Base-by-base conservation (phyloP, 2,113 vertebrate species). In the Platycercus adscitus region DNA sequence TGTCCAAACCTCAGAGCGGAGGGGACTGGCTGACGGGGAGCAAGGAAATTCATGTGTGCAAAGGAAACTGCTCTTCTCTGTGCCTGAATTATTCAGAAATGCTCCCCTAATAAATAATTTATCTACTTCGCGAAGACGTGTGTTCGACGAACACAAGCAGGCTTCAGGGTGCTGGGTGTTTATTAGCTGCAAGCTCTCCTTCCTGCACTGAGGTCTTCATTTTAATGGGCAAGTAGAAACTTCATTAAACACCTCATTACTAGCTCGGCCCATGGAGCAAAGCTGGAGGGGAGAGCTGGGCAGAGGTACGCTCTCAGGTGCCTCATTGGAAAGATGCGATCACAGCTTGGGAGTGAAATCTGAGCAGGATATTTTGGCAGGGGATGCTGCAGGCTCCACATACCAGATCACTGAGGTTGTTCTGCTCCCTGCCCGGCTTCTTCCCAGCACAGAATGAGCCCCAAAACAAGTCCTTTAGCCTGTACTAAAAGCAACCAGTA, bases 291-390 rank as follows among this genome's bases (percentile, higher is more conserved):
- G 25, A 61, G 63, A 43, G 85, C 52, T 0, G 3, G 79, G 35
- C 55, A 53, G 44, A 58, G 64, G 49, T 5, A 26, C 2, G 0
- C 25, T 17, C 44, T 4, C 72, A 12, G 60, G 37, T 60, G 65
- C 68, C 71, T 26, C 0, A 0, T 7, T 0, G 1, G 81, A 46
- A 77, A 46, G 72, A 11, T 1, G 47, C 0, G 2, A 12, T 78
- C 35, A 1, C 47, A 3, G 65, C 52, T 39, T 35, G 35, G 35
- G 43, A 87, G 15, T 2, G 4, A 18, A n/a, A 46, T 15, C 23
- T 6, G 31, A 25, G 18, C 63, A 52, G 11, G 31, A 29, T 0
- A 2, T 28, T 82, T n/a, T 8, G 41, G 70, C 73, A 35, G 41
- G 31, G 17, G 49, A 10, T 33, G 43, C 4, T 6, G 4, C 55